Evolutionary conservation across 2,888 invertebrate genomes (phyloP).

Genomic region (Andrena dorsata): DNA sequence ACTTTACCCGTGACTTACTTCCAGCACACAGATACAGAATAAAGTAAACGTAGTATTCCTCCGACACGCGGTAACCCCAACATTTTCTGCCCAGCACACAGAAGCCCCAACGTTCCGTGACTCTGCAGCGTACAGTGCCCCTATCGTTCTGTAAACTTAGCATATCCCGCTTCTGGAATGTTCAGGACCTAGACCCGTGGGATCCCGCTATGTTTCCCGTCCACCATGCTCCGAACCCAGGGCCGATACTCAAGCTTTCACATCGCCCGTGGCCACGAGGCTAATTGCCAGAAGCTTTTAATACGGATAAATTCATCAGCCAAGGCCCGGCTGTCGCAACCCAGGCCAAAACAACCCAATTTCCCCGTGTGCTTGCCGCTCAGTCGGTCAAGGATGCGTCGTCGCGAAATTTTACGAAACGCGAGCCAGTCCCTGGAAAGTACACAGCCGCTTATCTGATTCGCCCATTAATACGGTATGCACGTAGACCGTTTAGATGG

Average conservation of each 20-base stretch:
- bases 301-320: slow-evolving; percentile 7
- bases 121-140: too few species aligned
- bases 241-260: not conserved
- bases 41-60: too few species aligned
- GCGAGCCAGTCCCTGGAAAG: not conserved
- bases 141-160: too few species aligned
- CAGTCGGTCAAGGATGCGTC: slow-evolving; percentile 18
- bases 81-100: too few species aligned
- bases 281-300: slow-evolving; percentile 7
- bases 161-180: too few species aligned
- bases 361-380: not conserved
- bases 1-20: too few species aligned
- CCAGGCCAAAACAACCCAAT: not conserved
- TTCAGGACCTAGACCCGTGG: too few species aligned
- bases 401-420: not conserved
- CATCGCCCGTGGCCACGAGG: too few species aligned
- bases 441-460: not conserved
- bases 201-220: not conserved
- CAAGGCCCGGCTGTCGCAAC: slow-evolving; percentile 30
- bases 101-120: not conserved
- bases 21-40: too few species aligned
- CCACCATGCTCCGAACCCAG: not conserved
- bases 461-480: not conserved
- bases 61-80: too few species aligned
- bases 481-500: not conserved